Conservation (phyloP, 2,888 invertebrate genomes). For the Nymphalis polychloros region DNA sequence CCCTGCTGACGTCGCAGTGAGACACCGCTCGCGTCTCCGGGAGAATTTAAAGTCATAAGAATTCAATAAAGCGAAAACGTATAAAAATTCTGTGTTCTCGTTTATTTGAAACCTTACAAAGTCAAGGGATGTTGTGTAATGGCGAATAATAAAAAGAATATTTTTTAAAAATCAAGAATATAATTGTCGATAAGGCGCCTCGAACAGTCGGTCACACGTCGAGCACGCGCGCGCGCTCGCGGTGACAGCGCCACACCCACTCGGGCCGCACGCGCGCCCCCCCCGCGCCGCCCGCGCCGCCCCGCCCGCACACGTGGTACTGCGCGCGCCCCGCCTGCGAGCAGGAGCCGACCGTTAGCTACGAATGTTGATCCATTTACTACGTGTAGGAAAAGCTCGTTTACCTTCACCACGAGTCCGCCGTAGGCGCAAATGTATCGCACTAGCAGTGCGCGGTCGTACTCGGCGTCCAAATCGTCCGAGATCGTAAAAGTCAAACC, state of each 20-base stretch:
- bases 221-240: too few relatives aligned
- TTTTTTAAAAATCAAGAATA: too few relatives aligned
- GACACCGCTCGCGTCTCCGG: background rate
- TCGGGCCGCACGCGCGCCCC: background rate
- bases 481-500: conserved; percentile 72
- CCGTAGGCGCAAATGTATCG: conserved; percentile 84
- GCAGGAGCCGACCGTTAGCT: background rate
- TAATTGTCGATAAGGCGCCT: too few relatives aligned
- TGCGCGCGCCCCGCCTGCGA: background rate
- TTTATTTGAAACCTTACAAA: background rate
- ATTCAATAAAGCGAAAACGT: conserved; percentile 1
- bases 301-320: background rate
- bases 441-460: conserved; percentile 53
- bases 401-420: conserved; percentile 48
- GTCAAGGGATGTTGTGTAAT: too few relatives aligned
- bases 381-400: conserved; percentile 40
- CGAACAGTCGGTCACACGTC: too few relatives aligned
- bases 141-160: too few relatives aligned
- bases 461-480: conserved; percentile 47
- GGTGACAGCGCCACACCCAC: too few relatives aligned
- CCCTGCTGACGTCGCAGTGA: conserved; percentile 87
- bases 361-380: background rate
- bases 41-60: conserved; percentile 1
- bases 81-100: background rate
- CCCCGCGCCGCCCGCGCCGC: background rate